A percentile compares a stretch with the other conserved stretches of the same genome.
phyloP scores from a whole-genome alignment of 2,113 vertebrate genomes.

The Brachypteracias leptosomus region DNA sequence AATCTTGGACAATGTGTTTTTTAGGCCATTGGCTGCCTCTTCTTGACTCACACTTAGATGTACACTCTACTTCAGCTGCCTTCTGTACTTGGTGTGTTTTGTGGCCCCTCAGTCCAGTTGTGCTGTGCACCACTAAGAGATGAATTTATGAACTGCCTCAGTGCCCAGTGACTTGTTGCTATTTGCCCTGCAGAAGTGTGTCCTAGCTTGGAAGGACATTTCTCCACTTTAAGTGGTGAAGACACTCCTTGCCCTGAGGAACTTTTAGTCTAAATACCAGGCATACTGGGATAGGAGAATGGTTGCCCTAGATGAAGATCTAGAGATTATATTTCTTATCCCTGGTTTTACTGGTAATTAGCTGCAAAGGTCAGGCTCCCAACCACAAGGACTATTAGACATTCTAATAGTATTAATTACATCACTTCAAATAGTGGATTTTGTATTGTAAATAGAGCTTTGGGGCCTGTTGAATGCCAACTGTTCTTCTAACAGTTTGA shows the following conservation, averaged over 20 bases:
- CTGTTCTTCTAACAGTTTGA: neutral
- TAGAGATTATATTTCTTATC: neutral
- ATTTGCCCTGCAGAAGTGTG: neutral
- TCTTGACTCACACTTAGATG: neutral
- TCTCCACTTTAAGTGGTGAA: neutral
- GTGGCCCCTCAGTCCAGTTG: neutral
- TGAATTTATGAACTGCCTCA: neutral
- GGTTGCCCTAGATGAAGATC: neutral
- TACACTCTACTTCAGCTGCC: neutral
- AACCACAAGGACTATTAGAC: neutral
- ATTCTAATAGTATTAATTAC: neutral
- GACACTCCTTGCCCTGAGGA: neutral
- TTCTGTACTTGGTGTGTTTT: neutral
- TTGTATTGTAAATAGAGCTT: neutral
- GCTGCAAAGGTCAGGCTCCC: neutral
- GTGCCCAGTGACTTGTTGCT: neutral
- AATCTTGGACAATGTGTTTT: neutral
- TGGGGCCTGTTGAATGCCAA: neutral
- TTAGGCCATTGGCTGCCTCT: neutral
- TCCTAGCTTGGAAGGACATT: neutral
- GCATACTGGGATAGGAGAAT: neutral
- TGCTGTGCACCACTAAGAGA: neutral
- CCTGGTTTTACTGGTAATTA: neutral
- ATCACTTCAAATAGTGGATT: neutral
- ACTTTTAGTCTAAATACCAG: neutral